Conservation (phyloP, 92 coral and sea anemone species). For the Heliopora coerulea region DNA sequence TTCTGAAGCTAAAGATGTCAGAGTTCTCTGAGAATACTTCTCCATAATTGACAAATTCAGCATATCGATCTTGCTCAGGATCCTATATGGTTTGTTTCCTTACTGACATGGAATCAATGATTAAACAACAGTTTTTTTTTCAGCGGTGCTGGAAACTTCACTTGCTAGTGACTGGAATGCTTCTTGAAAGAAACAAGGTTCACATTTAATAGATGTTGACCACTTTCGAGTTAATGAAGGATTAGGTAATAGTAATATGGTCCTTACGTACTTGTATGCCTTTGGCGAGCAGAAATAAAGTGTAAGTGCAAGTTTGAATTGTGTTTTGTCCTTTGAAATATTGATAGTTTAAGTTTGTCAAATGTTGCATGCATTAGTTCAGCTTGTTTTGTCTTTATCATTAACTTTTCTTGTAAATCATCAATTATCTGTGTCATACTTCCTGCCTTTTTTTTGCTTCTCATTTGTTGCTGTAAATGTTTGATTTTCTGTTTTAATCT, state of each 20-base stretch:
- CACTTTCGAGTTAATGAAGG: constrained; percentile 11
- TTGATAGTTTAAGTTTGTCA: constrained; percentile 1
- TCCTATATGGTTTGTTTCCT: too few relatives aligned
- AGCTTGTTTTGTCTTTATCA: neutral
- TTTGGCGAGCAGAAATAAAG: neutral
- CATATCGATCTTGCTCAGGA: too few relatives aligned
- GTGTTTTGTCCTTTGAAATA: constrained; percentile 19
- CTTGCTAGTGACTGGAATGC: too few relatives aligned
- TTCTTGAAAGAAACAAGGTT: too few relatives aligned
- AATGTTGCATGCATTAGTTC: neutral
- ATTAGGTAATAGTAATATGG: constrained; percentile 1
- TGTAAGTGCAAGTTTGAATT: constrained; percentile 13
- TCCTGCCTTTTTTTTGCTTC: neutral
- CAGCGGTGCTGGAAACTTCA: too few relatives aligned
- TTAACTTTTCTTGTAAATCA: neutral
- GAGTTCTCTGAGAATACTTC: too few relatives aligned
- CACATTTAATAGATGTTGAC: neutral
- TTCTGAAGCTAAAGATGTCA: too few relatives aligned
- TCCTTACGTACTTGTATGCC: constrained; percentile 7
- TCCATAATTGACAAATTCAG: too few relatives aligned
- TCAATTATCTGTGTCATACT: constrained; percentile 4
- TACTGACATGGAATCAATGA: too few relatives aligned
- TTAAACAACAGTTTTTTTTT: too few relatives aligned
- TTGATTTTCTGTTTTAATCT: constrained; percentile 4
- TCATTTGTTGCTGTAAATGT: constrained; percentile 14